Conservation (phyloP, 2,797 vertebrate genomes). For the Sebastes goodei region DNA sequence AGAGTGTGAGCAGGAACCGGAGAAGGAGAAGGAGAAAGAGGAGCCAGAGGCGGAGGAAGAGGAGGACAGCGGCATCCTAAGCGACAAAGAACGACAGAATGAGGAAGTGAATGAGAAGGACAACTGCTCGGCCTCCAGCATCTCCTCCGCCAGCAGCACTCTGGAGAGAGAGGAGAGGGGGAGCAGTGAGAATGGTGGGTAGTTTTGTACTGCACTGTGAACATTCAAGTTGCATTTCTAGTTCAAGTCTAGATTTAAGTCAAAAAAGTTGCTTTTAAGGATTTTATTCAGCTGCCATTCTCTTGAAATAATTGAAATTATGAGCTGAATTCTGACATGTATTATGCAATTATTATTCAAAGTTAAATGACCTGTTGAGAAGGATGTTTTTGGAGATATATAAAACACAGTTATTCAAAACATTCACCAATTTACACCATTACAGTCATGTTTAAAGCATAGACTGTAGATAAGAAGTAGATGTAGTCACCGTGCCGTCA, state of each 20-base stretch:
- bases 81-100: constrained; percentile 95
- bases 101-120: constrained; percentile 96
- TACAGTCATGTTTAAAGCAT: not conserved
- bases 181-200: constrained; percentile 85
- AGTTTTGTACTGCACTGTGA: not conserved
- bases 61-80: constrained; percentile 90
- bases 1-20: constrained; percentile 34
- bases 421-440: not conserved
- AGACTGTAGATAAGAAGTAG: too few species aligned
- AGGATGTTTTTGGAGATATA: not conserved
- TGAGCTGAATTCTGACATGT: not conserved
- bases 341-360: not conserved
- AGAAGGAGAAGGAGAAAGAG: constrained; percentile 55
- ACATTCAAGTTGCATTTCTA: not conserved
- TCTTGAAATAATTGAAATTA: not conserved
- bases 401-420: not conserved
- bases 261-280: not conserved
- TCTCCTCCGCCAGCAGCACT: constrained; percentile 96
- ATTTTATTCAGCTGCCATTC: not conserved
- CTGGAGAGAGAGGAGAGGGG: constrained; percentile 92
- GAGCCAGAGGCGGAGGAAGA: constrained; percentile 79
- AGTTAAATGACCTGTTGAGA: not conserved
- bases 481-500: too few species aligned
- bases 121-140: constrained; percentile 96
- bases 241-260: not conserved